Percentiles rank a stretch among this genome's conserved stretches.
phyloP scores from a whole-genome alignment of 64 coral and sea anemone species.

The Pocillopora verrucosa region DNA sequence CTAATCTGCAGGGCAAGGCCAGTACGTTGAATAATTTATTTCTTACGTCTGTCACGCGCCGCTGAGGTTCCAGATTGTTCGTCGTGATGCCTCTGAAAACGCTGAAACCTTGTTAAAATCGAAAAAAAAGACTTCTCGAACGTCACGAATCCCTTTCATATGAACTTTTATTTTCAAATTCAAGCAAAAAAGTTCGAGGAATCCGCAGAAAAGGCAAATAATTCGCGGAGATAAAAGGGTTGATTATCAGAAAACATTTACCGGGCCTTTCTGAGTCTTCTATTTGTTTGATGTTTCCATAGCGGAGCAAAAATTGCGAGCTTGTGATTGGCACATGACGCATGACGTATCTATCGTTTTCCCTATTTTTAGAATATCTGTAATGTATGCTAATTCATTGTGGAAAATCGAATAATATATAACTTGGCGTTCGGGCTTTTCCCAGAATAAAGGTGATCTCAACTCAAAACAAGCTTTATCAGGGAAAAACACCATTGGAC shows the following conservation, averaged over 20 bases:
- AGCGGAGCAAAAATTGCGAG: neutral
- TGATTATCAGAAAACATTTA: neutral
- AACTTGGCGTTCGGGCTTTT: slow-evolving; percentile 42
- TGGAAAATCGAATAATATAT: neutral
- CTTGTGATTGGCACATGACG: slow-evolving; percentile 37
- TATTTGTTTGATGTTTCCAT: neutral
- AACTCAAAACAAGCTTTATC: neutral
- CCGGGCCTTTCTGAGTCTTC: neutral
- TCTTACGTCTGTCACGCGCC: neutral
- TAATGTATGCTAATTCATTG: neutral
- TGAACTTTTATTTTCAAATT: neutral
- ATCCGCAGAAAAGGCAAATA: neutral
- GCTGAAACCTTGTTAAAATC: neutral
- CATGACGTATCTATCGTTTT: neutral
- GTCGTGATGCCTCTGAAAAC: neutral
- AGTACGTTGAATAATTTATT: neutral
- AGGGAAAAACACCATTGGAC: neutral
- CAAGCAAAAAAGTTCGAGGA: neutral
- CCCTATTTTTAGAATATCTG: neutral
- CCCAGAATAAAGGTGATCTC: slow-evolving; percentile 66
- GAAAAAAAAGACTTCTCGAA: neutral
- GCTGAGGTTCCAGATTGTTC: neutral
- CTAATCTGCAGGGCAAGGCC: neutral
- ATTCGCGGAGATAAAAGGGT: neutral
- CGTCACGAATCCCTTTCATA: neutral